A percentile compares a stretch with the other conserved stretches of the same genome.
These are phyloP conservation scores for Triplophysa tibetana DNA, from an alignment of 2,113 vertebrate species.

Conservation along the genomic window DNA sequence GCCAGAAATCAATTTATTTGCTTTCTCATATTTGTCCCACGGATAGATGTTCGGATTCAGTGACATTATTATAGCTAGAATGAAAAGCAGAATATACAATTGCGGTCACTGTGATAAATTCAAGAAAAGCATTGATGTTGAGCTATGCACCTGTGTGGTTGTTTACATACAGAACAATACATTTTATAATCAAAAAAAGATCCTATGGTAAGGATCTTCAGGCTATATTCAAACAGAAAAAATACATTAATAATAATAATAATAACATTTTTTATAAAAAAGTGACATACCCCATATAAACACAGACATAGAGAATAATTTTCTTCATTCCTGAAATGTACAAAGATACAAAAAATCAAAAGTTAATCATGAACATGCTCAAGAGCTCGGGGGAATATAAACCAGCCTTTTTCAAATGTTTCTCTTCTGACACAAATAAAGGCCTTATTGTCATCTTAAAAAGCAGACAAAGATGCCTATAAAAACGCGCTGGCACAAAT, in stretches of 20 bases:
- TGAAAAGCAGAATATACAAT: constrained; percentile 43
- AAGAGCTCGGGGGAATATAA: constrained; percentile 59
- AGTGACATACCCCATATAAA: constrained; percentile 25
- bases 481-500: constrained; percentile 55
- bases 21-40: constrained; percentile 36
- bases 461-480: constrained; percentile 47
- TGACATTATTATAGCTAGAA: constrained; percentile 47
- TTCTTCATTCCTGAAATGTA: constrained; percentile 9
- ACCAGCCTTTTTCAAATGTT: constrained; percentile 42
- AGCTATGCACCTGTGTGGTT: constrained; percentile 17
- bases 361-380: constrained; percentile 64
- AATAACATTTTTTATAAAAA: constrained; percentile 48
- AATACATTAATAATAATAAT: background rate
- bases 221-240: background rate
- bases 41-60: constrained; percentile 16
- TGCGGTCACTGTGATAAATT: constrained; percentile 26
- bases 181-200: too few species aligned
- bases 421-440: constrained; percentile 58
- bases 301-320: constrained; percentile 21
- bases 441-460: constrained; percentile 57
- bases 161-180: background rate
- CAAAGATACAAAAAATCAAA: constrained; percentile 57
- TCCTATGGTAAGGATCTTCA: background rate
- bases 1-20: constrained; percentile 46
- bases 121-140: constrained; percentile 30